These are phyloP conservation scores for Otolemur garnettii DNA, from an alignment of 2,113 vertebrate genomes.

Conservation along the genomic window DNA sequence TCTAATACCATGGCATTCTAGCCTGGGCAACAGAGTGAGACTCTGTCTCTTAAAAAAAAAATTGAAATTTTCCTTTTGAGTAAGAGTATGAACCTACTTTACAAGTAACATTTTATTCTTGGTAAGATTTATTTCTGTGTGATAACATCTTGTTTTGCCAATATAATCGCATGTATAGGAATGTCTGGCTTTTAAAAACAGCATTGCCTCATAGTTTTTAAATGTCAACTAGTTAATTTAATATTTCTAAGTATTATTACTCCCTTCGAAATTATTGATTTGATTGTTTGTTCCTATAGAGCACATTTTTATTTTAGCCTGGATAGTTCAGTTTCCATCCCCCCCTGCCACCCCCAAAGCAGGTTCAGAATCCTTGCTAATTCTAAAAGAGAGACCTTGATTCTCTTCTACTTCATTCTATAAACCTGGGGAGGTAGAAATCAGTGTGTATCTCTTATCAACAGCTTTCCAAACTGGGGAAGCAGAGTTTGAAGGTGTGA, in stretches of 20 bases:
- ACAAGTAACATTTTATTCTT: neutral
- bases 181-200: slow-evolving; percentile 13
- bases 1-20: no score
- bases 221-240: neutral
- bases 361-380: neutral
- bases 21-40: no score
- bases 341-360: neutral
- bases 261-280: neutral
- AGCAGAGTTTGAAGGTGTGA: accelerated
- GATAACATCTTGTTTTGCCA: neutral
- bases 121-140: neutral
- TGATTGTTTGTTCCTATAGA: neutral
- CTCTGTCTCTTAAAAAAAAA: neutral
- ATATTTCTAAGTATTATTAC: neutral
- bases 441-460: neutral
- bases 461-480: neutral
- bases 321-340: neutral
- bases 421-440: neutral
- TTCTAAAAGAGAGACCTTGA: neutral
- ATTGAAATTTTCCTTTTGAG: neutral
- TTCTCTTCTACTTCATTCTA: neutral
- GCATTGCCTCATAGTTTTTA: neutral
- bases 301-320: neutral
- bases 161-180: neutral
- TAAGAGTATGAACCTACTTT: neutral